A percentile compares a stretch with the other conserved stretches of the same genome.
Evolutionary conservation across 92 coral and sea anemone genomes (phyloP).

Genomic region (Micromussa lordhowensis): DNA sequence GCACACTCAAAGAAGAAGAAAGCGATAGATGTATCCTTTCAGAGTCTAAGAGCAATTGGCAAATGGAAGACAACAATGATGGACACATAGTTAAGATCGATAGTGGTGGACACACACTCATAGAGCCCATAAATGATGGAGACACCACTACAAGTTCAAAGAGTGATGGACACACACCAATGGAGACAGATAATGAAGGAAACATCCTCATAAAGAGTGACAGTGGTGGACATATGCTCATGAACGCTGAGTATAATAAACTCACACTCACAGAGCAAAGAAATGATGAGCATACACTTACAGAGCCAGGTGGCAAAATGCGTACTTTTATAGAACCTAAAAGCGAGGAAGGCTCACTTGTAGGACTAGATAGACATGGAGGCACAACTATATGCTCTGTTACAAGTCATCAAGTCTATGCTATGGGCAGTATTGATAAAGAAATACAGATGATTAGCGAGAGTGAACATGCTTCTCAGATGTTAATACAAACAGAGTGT

Average conservation of each 20-base stretch:
- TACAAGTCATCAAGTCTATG: not conserved
- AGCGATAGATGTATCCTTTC: not conserved
- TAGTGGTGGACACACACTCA: not conserved
- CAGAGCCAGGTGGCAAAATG: not conserved
- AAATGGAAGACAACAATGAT: not conserved
- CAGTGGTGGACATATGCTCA: not conserved
- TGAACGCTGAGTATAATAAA: not conserved
- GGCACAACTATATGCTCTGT: not conserved
- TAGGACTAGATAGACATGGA: not conserved
- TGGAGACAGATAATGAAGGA: not conserved
- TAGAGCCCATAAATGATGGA: not conserved
- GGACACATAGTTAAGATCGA: not conserved
- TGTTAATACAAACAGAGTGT: not conserved
- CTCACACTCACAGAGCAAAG: not conserved
- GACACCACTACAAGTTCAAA: too few species aligned
- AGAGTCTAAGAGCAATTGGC: not conserved
- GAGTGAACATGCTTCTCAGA: not conserved
- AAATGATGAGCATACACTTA: not conserved
- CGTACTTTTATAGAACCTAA: not conserved
- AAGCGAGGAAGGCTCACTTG: not conserved
- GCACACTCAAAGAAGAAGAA: not conserved
- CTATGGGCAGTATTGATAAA: conserved; percentile 27
- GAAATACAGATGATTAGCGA: conserved; percentile 1
- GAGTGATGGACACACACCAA: not conserved
- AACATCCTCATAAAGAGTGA: too few species aligned